Evolutionary conservation across 2,113 vertebrate species (phyloP), one percentile per base, ranked within the genome.

Genomic region (Cephalopholis sonnerati): DNA sequence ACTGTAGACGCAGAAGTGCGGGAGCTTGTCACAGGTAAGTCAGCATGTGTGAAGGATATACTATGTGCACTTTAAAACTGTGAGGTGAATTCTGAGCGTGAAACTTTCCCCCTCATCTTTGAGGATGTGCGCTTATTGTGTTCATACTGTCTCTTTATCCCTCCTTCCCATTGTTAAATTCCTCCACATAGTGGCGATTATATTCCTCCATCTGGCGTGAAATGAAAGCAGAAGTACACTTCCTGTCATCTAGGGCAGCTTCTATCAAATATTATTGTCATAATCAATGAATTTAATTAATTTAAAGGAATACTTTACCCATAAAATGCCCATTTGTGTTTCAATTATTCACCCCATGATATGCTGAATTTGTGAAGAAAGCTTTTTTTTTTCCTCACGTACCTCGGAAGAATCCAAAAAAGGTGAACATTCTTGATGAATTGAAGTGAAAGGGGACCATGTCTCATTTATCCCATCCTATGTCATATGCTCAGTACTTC

Each of bases 1-100:
- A 98, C 97, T 2, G 92, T 96, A 0, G 98, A 99, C 86, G 96
- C 97, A 0, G 98, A 99, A 96, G 93, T 99, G 71, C 95, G 97
- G 86, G 98, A 99, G 91, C 97, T 99, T 54, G 97, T 98, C 74
- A 99, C 98, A 89, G 98, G 98, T 99, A 61, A 86, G 95, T 86
- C 44, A 18, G 53, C 48, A 8, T 55, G 15, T 36, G 36, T 29
- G 22, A n/a, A 67, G 29, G 17, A 68, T 17, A 24, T 5, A 18
- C 7, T 36, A 36, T 36, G 32, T 72, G 13, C 63, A 25, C 10
- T 67, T n/a, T 24, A 66, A 11, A 48, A 20, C 3, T 20, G 0
- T 10, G 24, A 27, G 24, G 11, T 13, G 44, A 32, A 53, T 53
- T 32, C 39, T 39, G 58, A 39, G 57, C 24, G 48, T 48, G 32